Evolutionary conservation across 2,797 vertebrate species (phyloP), one percentile per base, ranked within the genome.

Genomic region (Diplodus sargus): DNA sequence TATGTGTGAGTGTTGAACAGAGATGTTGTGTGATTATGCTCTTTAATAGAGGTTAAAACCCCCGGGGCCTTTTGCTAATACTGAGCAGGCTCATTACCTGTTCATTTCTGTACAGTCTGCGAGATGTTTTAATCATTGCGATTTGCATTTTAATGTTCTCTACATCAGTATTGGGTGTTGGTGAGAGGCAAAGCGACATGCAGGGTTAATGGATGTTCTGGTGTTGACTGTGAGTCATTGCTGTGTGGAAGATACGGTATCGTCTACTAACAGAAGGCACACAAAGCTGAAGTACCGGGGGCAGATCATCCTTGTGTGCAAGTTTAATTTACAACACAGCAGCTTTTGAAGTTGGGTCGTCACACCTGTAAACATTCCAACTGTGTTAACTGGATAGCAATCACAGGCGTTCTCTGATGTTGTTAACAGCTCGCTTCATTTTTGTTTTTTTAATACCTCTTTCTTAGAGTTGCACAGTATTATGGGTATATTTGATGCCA

Each of bases 121-220:
- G n/a, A 61, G 79, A 81, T 64, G 57, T 76, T 86, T 84, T 87
- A 85, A 90, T 92, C 62, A 86, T 22, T 60, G 56, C 48, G 63
- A 91, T 93, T 93, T 91, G 83, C 90, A 93, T 93, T 88, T 86
- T 83, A 92, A 92, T 91, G 67, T 89, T 76, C 15, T 45, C 48
- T 28, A 59, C 68, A 78, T 79, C 78, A 75, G 74, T 53, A 76
- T 68, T 78, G 63, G 65, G 43, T 9, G 4, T 74, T 16, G 56
- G 63, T 58, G 57, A 85, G 76, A 73, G 63, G 47, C 69, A 67
- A 51, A 64, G 66, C 10, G 4, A 58, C 85, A 75, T 13, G 10
- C 62, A n/a, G 70, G 78, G 76, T 89, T 85, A 87, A 91, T 92
- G 78, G 78, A 90, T 81, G 72, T 60, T 70, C 51, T 62, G 67